Percentiles rank a stretch among this genome's conserved stretches.
phyloP scores from a whole-genome alignment of 1,140 invertebrate genomes.

The Trichonephila inaurata region DNA sequence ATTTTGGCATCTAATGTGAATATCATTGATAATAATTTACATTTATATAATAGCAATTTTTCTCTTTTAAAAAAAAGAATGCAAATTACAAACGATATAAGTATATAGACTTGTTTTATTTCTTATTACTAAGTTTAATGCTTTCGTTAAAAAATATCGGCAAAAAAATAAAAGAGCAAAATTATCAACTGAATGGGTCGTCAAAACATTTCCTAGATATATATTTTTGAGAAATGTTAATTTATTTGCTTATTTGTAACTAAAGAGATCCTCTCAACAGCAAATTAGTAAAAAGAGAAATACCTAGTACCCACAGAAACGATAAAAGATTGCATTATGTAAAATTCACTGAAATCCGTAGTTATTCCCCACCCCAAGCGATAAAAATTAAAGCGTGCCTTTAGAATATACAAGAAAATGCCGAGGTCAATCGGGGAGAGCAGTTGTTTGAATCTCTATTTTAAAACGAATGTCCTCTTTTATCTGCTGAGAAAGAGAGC shows the following conservation, averaged over 20 bases:
- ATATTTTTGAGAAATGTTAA: background rate
- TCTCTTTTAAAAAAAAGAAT: too few species aligned
- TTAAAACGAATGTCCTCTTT: constrained; percentile 13
- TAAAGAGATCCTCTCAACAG: background rate
- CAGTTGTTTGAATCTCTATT: background rate
- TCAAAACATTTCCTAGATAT: background rate
- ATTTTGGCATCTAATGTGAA: too few species aligned
- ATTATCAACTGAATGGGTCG: background rate
- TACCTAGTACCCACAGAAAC: background rate
- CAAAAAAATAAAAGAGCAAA: background rate
- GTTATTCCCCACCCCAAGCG: background rate
- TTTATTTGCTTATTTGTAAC: background rate
- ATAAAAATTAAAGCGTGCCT: background rate
- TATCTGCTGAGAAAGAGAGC: constrained; percentile 28
- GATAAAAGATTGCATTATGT: background rate
- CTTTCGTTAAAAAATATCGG: background rate
- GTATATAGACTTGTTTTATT: too few species aligned
- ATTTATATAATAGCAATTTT: too few species aligned
- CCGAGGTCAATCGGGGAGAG: background rate
- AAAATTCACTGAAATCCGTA: background rate
- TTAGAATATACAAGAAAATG: background rate
- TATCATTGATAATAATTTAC: too few species aligned
- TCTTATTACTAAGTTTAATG: too few species aligned
- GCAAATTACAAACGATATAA: too few species aligned
- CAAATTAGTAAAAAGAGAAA: background rate